A percentile compares a stretch with the other conserved stretches of the same genome.
Conservation (phyloP, 2,797 vertebrate genomes). For the Peromyscus nudipes region DNA sequence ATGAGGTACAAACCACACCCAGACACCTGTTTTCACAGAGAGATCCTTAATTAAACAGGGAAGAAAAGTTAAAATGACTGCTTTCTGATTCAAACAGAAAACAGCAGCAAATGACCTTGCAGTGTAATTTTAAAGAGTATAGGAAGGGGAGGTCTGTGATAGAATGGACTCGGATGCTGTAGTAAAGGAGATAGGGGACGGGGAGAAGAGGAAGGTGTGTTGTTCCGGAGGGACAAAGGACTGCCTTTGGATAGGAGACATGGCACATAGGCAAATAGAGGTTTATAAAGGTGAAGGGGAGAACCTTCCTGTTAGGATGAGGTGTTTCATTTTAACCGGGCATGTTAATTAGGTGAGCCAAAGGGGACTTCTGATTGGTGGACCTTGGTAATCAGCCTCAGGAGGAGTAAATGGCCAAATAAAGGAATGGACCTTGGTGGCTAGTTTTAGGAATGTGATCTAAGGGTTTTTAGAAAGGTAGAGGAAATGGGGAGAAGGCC, state of each 20-base stretch:
- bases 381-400: background rate
- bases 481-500: background rate
- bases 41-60: background rate
- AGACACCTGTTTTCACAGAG: background rate
- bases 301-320: background rate
- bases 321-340: background rate
- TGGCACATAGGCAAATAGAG: background rate
- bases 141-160: background rate
- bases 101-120: background rate
- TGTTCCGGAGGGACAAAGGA: too few relatives aligned
- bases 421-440: background rate
- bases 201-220: background rate
- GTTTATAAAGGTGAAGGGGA: background rate
- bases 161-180: background rate
- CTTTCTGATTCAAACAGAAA: background rate
- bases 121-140: background rate
- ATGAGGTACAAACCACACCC: background rate
- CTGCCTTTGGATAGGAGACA: background rate
- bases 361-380: background rate
- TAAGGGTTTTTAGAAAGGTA: background rate
- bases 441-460: background rate
- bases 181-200: fast-evolving
- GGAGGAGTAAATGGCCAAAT: background rate
- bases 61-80: background rate
- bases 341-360: background rate